Evolutionary conservation across 2,888 invertebrate species (phyloP).

Genomic region (Tillus elongatus): DNA sequence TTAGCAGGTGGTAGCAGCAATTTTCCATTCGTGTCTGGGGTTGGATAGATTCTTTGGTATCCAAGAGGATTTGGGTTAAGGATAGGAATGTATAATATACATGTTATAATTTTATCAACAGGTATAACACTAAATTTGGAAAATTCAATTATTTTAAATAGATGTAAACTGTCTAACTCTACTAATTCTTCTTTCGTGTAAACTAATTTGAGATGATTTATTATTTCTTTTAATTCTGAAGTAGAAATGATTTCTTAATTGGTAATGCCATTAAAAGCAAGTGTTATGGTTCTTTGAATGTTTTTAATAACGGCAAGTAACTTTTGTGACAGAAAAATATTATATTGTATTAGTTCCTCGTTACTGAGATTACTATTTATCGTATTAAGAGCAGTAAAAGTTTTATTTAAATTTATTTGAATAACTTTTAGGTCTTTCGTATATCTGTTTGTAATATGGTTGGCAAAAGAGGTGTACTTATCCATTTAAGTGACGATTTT

Average conservation of each 20-base stretch:
- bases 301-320: conserved; percentile 9
- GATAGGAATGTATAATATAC: too few relatives aligned
- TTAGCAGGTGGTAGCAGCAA: conserved; percentile 10
- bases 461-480: too few relatives aligned
- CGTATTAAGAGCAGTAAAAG: too few relatives aligned
- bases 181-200: conserved; percentile 14
- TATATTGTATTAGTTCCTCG: too few relatives aligned
- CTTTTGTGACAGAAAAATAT: conserved; percentile 7
- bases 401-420: too few relatives aligned
- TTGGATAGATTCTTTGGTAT: conserved; percentile 14
- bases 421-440: too few relatives aligned
- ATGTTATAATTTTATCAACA: conserved; percentile 6
- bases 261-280: conserved; percentile 12
- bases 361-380: too few relatives aligned
- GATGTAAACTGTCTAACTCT: conserved; percentile 11
- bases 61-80: conserved; percentile 6
- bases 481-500: too few relatives aligned
- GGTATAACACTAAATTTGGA: conserved; percentile 9
- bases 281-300: conserved; percentile 14
- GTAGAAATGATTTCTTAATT: conserved; percentile 15
- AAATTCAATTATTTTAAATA: conserved; percentile 9
- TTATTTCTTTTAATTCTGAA: conserved; percentile 13
- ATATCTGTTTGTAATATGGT: too few relatives aligned
- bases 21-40: conserved; percentile 7
- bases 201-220: conserved; percentile 12